phyloP scores from a whole-genome alignment of 2,113 vertebrate species.

The Tyrannus savana region DNA sequence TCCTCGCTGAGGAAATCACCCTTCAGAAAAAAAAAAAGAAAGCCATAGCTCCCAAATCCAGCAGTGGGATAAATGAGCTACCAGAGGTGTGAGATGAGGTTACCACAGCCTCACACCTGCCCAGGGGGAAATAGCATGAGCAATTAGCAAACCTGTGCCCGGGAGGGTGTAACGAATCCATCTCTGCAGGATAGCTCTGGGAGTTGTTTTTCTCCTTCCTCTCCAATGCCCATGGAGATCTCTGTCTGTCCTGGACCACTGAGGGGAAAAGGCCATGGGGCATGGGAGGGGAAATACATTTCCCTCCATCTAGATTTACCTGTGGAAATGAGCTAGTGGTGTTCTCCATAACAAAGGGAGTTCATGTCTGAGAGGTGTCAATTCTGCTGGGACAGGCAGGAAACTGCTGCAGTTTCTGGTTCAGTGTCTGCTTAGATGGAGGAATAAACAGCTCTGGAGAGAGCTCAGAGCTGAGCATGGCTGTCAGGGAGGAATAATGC shows the following conservation, averaged over 20 bases:
- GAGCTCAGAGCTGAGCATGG: neutral
- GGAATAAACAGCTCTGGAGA: neutral
- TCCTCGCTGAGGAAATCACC: neutral
- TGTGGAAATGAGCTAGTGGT: neutral
- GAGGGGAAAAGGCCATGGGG: neutral
- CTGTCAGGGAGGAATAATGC: neutral
- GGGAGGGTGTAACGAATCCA: neutral
- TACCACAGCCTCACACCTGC: neutral
- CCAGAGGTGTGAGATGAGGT: neutral
- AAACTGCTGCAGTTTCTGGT: neutral
- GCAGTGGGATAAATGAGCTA: neutral
- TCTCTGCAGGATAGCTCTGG: neutral
- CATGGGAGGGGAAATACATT: neutral
- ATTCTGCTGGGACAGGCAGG: neutral
- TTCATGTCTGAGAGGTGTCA: neutral
- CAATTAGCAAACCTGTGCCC: neutral
- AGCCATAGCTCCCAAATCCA: neutral
- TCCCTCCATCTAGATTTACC: neutral
- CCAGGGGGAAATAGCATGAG: rapidly evolving
- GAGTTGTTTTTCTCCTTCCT: neutral
- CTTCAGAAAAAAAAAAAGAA: neutral
- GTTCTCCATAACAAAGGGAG: neutral
- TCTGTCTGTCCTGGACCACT: neutral
- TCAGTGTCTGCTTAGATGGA: neutral
- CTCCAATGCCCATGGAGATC: neutral